Base-by-base conservation (phyloP, 2,797 vertebrate species). In the Dicrostonyx torquatus region DNA sequence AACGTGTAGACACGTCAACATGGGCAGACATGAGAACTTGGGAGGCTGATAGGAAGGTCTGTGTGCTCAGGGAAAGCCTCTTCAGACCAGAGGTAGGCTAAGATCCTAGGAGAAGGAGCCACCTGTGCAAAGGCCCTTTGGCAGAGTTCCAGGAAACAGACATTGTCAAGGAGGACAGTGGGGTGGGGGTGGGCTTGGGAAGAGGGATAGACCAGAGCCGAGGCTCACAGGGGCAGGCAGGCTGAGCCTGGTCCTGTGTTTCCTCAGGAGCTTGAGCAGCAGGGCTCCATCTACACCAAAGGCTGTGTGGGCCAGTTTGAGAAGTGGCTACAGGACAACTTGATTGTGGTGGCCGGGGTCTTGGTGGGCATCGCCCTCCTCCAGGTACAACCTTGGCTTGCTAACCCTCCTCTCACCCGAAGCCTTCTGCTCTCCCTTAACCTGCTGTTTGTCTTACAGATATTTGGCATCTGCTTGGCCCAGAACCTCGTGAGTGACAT, bases 301-400 rank as follows among this genome's bases (percentile, higher is more conserved):
- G 99, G 99, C 97, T 99, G 99, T 2, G 99, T 99, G 97, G 99
- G 99, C 26, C 99, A 99, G 98, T 99, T 99, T 98, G 99, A 99
- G 96, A 99, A 99, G 97, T 99, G 99, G 99, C 98, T 99, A 86
- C 99, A 99, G 97, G 99, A 99, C 97, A 99, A 99, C 98, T 97
- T 99, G 96, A 99, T 99, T 10, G 93, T 99, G 22, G 99, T 99
- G 86, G 99, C 99, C 13, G 99, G 99, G 12, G 95, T 99, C 96
- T 99, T 99, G 95, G 98, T 99, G 84, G 99, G 99, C 75, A 97
- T 99, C 88, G 99, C 99, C 97, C 99, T 99, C 97, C 98, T 99
- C 96, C 99, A 99, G 99, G 99, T 99, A 98, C 97, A 15, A 12
- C 58, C 1, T 0, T 9, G 87, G 26, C 53, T 34, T 1, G 1